Evolutionary conservation across 2,888 invertebrate species (phyloP).

Genomic region (Leucophora obtusa): DNA sequence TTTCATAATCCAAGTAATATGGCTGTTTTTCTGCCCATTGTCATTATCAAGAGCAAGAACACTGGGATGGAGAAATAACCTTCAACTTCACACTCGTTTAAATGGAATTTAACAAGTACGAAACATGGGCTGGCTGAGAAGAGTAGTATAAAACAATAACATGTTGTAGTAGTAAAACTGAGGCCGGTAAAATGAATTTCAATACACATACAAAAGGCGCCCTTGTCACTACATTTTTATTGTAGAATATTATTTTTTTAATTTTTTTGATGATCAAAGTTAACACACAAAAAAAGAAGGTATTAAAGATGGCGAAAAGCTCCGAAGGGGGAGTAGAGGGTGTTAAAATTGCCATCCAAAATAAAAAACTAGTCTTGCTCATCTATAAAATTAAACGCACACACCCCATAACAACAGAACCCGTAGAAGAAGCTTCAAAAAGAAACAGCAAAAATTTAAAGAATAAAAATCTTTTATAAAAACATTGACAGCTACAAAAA

Average conservation of each 20-base stretch:
- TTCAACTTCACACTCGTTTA: slow-evolving; percentile 53
- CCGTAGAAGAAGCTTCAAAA: neutral
- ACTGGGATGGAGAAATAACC: slow-evolving; percentile 39
- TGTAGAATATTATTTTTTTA: neutral
- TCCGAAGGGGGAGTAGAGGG: neutral
- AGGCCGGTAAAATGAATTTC: slow-evolving; percentile 11
- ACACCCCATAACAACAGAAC: slow-evolving; percentile 32
- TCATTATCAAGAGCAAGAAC: slow-evolving; percentile 37
- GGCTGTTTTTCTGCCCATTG: slow-evolving; percentile 3
- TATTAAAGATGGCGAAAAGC: neutral
- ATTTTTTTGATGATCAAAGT: neutral
- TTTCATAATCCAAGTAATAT: neutral
- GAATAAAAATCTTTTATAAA: slow-evolving; percentile 17
- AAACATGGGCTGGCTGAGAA: neutral
- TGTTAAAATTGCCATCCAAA: neutral
- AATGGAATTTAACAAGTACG: neutral
- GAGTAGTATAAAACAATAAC: neutral
- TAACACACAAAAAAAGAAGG: neutral
- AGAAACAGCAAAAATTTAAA: slow-evolving; percentile 28
- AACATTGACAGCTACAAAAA: slow-evolving; percentile 4
- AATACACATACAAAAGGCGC: slow-evolving; percentile 57
- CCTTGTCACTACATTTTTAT: slow-evolving; percentile 71
- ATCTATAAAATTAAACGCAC: neutral
- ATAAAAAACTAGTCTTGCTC: neutral
- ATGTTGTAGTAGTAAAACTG: neutral